Evolutionary conservation across 2,888 invertebrate genomes (phyloP), one percentile per base, ranked within the genome.

Genomic region (Venustoraphidia nigricollis): DNA sequence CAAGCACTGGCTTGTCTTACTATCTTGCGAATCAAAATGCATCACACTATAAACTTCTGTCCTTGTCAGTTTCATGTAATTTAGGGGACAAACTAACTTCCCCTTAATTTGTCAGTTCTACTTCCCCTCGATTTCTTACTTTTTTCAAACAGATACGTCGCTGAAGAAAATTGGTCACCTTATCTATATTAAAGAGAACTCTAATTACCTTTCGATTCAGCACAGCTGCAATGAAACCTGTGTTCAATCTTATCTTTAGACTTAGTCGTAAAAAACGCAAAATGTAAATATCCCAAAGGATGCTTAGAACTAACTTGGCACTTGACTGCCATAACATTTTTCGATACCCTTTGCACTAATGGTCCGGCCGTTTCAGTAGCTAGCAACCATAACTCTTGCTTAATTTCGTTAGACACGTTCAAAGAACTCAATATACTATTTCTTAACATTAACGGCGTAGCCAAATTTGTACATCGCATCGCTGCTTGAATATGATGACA

Each of bases 221-320:
- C 67, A 60, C 78, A 79, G 53, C 70, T 71, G 58, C 79, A 79
- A 48, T 71, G 68, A 58, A 72, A 78, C 58, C 71, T 71, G 59
- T 71, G 68, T 54, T 76, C 75, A 47, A 66, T 60, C 56, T 63
- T 62, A 48, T 70, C 68, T 54, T 66, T 67, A 34, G 62, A 59
- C 58, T 69, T 71, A n/a, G 66, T 65, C 41, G 65, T 66, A 58
- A 72, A 72, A 58, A 81, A 77, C 55, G 73, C 73, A 59, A 81
- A 77, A 62, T 84, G 83, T 36, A 83, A 66, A 60, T 79, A 82
- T 9, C 83, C 83, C 17, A 83, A 67, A 1, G 82, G 81, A 60
- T 81, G 77, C 53, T 77, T 77, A 1, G 75, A 70, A 46, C 74
- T 75, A 9, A 75, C 72, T 62, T 77, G 76, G 59, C 82, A 82